phyloP scores from a whole-genome alignment of 2,797 vertebrate genomes.

The Coranthus polyacanthus region DNA sequence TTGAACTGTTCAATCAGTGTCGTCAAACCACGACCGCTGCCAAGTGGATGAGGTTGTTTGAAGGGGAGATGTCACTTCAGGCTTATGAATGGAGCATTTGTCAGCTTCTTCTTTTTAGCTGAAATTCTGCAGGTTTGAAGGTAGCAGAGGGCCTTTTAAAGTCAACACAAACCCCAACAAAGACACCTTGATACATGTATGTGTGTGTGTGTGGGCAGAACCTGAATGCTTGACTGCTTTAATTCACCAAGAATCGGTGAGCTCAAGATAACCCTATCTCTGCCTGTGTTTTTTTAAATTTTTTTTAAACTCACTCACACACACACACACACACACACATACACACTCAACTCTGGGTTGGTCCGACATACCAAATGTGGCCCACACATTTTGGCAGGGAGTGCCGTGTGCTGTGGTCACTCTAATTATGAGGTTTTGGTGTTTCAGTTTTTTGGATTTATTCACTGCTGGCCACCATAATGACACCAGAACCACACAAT shows the following conservation, averaged over 20 bases:
- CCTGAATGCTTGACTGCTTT: constrained; percentile 28
- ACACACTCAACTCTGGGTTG: constrained; percentile 31
- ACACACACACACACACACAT: constrained; percentile 22
- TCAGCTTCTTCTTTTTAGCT: constrained; percentile 33
- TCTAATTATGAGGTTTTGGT: constrained; percentile 51
- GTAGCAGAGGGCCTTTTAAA: constrained; percentile 54
- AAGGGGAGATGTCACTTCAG: constrained; percentile 2
- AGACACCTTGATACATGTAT: constrained; percentile 35
- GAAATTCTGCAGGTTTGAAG: constrained; percentile 24
- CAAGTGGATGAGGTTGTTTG: neutral
- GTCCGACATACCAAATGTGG: constrained; percentile 65
- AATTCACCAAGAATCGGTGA: constrained; percentile 47
- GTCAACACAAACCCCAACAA: constrained; percentile 4
- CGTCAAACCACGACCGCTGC: no score
- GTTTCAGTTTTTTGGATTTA: constrained; percentile 23
- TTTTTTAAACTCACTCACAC: neutral
- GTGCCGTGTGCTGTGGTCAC: constrained; percentile 42
- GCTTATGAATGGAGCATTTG: constrained; percentile 45
- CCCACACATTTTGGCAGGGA: constrained; percentile 60
- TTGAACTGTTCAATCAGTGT: neutral
- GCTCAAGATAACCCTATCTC: constrained; percentile 18
- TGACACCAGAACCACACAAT: constrained; percentile 60
- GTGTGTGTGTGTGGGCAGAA: constrained; percentile 23
- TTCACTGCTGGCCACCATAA: constrained; percentile 36
- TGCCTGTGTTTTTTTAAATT: constrained; percentile 5